These are phyloP conservation scores for Pogoniulus pusillus DNA, from an alignment of 2,797 vertebrate genomes.

Conservation along the genomic window DNA sequence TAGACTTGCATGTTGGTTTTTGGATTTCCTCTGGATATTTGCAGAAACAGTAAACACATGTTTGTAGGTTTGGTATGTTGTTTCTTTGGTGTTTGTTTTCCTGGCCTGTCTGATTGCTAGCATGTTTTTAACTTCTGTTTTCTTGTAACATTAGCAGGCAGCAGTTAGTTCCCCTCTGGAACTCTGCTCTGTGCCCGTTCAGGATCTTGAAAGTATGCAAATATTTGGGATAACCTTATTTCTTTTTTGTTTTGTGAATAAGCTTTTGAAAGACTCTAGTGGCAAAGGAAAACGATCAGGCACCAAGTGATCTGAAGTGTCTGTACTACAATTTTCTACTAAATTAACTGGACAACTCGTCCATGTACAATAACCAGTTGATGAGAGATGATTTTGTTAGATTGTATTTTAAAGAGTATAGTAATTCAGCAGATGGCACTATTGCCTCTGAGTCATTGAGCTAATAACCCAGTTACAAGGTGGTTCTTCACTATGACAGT, in stretches of 20 bases:
- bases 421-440: conserved; percentile 62
- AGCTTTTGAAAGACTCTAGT: neutral
- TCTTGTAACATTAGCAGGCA: neutral
- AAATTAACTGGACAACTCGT: neutral
- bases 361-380: neutral
- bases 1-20: conserved; percentile 44
- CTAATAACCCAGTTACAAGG: neutral
- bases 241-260: conserved; percentile 8
- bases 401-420: neutral
- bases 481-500: neutral
- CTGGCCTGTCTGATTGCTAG: neutral
- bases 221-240: neutral
- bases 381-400: neutral
- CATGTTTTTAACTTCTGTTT: neutral
- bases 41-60: neutral
- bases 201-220: neutral
- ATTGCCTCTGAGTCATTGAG: conserved; percentile 35
- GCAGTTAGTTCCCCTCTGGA: neutral
- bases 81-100: neutral
- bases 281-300: neutral
- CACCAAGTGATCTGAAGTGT: neutral
- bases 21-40: conserved; percentile 33
- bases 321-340: neutral
- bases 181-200: neutral
- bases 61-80: no score